A percentile compares a stretch with the other conserved stretches of the same genome.
Evolutionary conservation across 2,797 vertebrate species (phyloP).

Genomic region (Lutjanus argentimaculatus): DNA sequence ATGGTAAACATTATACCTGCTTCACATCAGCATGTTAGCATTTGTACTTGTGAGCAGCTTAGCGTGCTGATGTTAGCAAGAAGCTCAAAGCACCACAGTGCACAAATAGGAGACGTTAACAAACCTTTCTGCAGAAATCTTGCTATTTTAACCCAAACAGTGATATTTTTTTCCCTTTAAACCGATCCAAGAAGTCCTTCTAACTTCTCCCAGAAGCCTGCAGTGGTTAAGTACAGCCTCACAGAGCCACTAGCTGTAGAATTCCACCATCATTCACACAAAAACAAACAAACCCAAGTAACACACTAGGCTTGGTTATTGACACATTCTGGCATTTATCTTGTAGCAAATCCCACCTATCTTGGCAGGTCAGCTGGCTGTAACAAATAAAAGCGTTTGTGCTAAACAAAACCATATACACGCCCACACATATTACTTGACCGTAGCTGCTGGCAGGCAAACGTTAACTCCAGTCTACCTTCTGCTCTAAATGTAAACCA

Average conservation of each 20-base stretch:
- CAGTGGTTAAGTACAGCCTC: background rate
- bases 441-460: background rate
- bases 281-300: background rate
- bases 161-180: too few species aligned
- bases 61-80: too few species aligned
- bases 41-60: background rate
- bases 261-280: background rate
- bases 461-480: background rate
- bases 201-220: too few species aligned
- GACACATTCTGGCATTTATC: background rate
- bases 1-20: background rate
- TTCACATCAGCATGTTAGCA: background rate
- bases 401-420: background rate
- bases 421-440: background rate
- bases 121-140: too few species aligned
- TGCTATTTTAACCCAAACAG: too few species aligned
- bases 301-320: background rate
- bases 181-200: background rate
- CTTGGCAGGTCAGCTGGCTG: background rate
- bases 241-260: background rate
- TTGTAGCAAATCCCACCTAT: background rate
- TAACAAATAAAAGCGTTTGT: background rate
- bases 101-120: too few species aligned
- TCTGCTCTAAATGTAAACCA: slow-evolving; percentile 2
- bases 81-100: background rate